Percentiles rank a stretch among this genome's conserved stretches.
These are phyloP conservation scores for Xiphophorus hellerii DNA, from an alignment of 2,113 vertebrate genomes.

Conservation along the genomic window DNA sequence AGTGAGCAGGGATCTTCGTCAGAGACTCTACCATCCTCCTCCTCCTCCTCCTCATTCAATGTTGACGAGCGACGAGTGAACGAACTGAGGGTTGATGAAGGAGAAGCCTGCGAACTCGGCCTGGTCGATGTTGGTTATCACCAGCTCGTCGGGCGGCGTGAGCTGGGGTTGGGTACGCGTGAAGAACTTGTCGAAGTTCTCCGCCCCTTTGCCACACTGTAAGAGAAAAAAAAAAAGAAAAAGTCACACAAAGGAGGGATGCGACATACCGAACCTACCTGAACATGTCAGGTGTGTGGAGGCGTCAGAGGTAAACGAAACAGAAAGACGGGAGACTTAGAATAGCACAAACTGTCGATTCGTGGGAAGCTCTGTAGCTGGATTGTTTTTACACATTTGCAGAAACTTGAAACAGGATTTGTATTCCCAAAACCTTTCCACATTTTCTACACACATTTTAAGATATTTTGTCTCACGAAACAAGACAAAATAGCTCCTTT, in stretches of 20 bases:
- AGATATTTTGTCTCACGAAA: too few relatives aligned
- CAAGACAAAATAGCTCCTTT: background rate
- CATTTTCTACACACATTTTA: background rate
- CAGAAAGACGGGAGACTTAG: background rate
- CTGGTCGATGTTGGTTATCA: slow-evolving; percentile 98
- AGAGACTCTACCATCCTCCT: background rate
- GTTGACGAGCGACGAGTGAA: slow-evolving; percentile 80
- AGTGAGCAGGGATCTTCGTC: slow-evolving; percentile 43
- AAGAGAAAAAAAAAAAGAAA: background rate
- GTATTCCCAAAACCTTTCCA: background rate
- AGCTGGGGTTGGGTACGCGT: slow-evolving; percentile 93
- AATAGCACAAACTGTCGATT: background rate
- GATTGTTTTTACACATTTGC: slow-evolving; percentile 7
- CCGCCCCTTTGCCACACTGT: slow-evolving; percentile 93
- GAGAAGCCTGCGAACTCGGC: slow-evolving; percentile 97
- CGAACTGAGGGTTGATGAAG: slow-evolving; percentile 92
- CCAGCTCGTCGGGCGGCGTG: slow-evolving; percentile 94
- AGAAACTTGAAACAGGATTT: background rate
- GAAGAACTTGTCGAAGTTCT: slow-evolving; percentile 99
- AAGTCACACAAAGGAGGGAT: slow-evolving; percentile 8
- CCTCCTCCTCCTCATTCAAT: slow-evolving; percentile 76
- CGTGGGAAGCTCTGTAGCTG: background rate
- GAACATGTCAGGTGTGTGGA: background rate
- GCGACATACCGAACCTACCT: too few relatives aligned
- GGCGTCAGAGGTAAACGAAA: background rate